Evolutionary conservation across 2,113 vertebrate genomes (phyloP).

Genomic region (Prolemur simus): DNA sequence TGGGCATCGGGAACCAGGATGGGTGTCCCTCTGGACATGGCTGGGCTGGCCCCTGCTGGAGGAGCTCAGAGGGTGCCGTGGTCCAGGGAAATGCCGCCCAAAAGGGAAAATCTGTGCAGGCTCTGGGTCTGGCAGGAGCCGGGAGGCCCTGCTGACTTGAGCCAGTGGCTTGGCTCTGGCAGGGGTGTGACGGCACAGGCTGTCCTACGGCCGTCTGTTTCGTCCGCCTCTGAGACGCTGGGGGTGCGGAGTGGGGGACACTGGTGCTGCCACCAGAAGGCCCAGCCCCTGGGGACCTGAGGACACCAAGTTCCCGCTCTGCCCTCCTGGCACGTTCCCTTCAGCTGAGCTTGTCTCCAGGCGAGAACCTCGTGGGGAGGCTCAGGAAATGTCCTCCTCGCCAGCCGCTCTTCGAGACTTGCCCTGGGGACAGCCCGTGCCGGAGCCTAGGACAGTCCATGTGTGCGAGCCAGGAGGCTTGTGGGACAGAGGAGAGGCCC

Average conservation of each 20-base stretch:
- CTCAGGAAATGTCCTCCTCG: no score
- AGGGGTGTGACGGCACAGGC: fast-evolving
- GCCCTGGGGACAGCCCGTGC: neutral
- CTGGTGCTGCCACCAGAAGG: neutral
- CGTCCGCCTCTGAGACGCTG: neutral
- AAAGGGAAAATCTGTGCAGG: neutral
- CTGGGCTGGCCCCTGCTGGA: neutral
- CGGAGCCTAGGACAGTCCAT: fast-evolving
- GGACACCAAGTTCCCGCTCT: neutral
- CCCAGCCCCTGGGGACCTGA: neutral
- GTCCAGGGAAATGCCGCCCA: neutral
- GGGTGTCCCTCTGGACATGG: no score
- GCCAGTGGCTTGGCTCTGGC: neutral
- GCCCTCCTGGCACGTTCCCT: neutral
- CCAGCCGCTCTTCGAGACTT: fast-evolving
- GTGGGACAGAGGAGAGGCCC: neutral
- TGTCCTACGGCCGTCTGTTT: neutral
- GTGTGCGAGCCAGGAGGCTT: neutral
- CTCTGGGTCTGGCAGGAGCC: neutral
- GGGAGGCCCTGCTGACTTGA: neutral
- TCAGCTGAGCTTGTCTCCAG: neutral
- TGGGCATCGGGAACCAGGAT: neutral
- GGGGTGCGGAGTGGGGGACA: neutral
- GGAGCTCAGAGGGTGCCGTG: fast-evolving
- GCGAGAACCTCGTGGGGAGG: fast-evolving